A percentile compares a stretch with the other conserved stretches of the same genome.
These are phyloP conservation scores for Paralvinella palmiformis DNA, from an alignment of 1,140 invertebrate species.

Conservation along the genomic window DNA sequence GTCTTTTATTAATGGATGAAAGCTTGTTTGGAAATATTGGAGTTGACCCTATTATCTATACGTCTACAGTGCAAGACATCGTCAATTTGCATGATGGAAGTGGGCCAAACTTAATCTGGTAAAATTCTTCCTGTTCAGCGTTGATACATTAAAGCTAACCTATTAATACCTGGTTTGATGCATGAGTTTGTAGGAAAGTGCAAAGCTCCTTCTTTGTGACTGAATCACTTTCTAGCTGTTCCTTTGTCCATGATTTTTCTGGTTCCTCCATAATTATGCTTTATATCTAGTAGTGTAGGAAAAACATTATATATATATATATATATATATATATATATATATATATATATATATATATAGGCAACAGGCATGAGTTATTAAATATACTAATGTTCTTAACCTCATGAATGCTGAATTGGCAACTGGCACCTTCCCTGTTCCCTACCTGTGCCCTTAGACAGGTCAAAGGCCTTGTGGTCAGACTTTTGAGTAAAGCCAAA, in stretches of 20 bases:
- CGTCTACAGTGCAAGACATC: background rate
- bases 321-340: background rate
- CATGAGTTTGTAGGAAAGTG: slow-evolving; percentile 16
- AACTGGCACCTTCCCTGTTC: too few species aligned
- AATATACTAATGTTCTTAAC: too few species aligned
- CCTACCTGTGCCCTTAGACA: too few species aligned
- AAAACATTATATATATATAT: background rate
- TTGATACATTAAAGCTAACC: background rate
- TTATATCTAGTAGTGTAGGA: background rate
- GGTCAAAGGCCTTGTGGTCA: too few species aligned
- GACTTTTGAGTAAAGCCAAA: too few species aligned
- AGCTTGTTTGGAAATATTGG: background rate
- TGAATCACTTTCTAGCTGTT: slow-evolving; percentile 13
- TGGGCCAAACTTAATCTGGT: background rate
- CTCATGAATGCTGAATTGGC: too few species aligned
- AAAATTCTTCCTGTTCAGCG: background rate
- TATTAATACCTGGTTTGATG: slow-evolving; percentile 16
- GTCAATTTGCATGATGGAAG: background rate
- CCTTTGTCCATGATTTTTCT: slow-evolving; percentile 12
- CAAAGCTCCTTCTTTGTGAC: slow-evolving; percentile 21
- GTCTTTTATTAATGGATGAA: background rate
- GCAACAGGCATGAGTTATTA: too few species aligned
- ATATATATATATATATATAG: background rate
- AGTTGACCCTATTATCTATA: background rate
- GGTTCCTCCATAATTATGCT: slow-evolving; percentile 6